Percentiles rank a stretch among this genome's conserved stretches.
phyloP scores from a whole-genome alignment of 2,113 vertebrate genomes.

The Bettongia penicillata region DNA sequence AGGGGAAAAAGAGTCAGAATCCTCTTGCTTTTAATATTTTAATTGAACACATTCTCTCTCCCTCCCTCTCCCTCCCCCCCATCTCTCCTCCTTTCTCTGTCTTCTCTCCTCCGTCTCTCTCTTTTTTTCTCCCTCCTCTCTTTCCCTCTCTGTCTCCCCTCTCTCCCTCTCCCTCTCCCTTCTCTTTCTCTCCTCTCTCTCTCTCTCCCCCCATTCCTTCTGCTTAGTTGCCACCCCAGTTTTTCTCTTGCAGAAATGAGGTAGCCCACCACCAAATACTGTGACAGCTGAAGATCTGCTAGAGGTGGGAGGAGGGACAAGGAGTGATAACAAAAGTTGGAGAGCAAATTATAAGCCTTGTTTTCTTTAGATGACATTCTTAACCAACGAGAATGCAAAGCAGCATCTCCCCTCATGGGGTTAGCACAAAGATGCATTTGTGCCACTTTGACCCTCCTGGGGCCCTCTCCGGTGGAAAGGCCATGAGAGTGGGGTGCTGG shows the following conservation, averaged over 20 bases:
- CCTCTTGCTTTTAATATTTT: not conserved
- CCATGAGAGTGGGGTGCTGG: not conserved
- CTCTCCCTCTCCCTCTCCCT: too few relatives aligned
- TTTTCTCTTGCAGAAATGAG: not conserved
- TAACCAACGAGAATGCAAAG: slow-evolving; percentile 60
- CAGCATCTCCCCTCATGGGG: not conserved
- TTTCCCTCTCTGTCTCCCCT: too few relatives aligned
- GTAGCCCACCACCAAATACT: not conserved
- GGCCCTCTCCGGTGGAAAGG: not conserved
- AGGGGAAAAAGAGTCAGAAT: not conserved
- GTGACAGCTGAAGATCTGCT: not conserved
- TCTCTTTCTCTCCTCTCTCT: rapidly evolving
- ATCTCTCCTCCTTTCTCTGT: not conserved
- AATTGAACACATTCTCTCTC: not conserved
- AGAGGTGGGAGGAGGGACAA: too few relatives aligned
- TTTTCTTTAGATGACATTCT: slow-evolving; percentile 47
- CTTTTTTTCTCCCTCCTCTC: too few relatives aligned
- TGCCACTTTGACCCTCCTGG: not conserved
- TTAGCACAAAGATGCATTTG: slow-evolving; percentile 46
- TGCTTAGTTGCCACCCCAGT: not conserved
- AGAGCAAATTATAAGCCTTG: not conserved
- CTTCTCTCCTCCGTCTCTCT: not conserved
- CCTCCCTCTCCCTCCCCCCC: not conserved
- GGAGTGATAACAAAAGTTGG: not conserved
- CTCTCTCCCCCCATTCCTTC: not conserved